Base-by-base conservation (phyloP, 2,888 invertebrate genomes). In the Drosophila meridionalis region DNA sequence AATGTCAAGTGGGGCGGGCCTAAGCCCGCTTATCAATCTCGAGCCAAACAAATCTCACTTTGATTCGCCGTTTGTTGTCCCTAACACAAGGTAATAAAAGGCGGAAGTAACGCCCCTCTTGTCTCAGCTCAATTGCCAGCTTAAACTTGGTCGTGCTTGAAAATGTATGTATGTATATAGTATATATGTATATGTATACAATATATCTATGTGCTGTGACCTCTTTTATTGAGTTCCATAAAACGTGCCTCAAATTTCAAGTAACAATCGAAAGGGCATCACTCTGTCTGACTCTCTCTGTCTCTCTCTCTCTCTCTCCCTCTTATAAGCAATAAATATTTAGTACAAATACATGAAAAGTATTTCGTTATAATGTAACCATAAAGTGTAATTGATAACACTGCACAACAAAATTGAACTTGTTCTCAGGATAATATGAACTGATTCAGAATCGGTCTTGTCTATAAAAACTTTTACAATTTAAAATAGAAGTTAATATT, bases 201-300 rank as follows among this genome's bases (percentile, higher is more conserved):
- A 38, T 14, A 2, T n/a, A 40, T 40, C 2, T 40, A 14, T 65
- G 61, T 66, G 65, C 48, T 75, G 80, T 53, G 76, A 74, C 65
- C 74, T 71, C 74, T 64, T 77, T 75, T 69, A 76, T 83, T 75
- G 73, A 67, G 64, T 80, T 73, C 52, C 70, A 76, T 88, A 83
- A 88, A 80, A 86, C 83, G 86, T 84, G 89, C 83, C 78, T 70
- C 57, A 83, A 83, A 84, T 84, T 68, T 73, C 64, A 86, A 84
- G 72, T 72, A 61, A 55, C 38, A 28, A 14, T 55, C 86, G 64
- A 66, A 76, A 1, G 2, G 32, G 32, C 50, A 32, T 32, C 50
- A 5, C 32, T 47, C 12, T 8, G 11, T 9, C 8, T 8, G n/a
- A n/a, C 28, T 14, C 47, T 28, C 28, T 2, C 47, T n/a, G 8